phyloP scores from a whole-genome alignment of 1,140 invertebrate genomes.

The Drosophila bocki region DNA sequence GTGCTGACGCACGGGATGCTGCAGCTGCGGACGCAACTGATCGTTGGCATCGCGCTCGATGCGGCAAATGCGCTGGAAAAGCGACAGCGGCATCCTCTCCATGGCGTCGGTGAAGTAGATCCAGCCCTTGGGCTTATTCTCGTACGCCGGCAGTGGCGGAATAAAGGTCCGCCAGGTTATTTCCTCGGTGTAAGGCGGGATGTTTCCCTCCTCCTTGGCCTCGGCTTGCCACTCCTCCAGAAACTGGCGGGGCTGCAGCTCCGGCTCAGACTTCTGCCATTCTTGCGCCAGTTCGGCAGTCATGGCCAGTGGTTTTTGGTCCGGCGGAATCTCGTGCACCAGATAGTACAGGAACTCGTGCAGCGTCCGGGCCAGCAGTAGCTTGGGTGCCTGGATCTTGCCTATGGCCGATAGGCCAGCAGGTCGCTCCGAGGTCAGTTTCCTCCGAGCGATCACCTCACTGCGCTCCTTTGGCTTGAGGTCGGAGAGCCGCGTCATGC shows the following conservation, averaged over 20 bases:
- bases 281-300: conserved; percentile 83
- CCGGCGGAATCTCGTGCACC: conserved; percentile 86
- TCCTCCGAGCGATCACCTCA: conserved; percentile 17
- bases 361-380: conserved; percentile 88
- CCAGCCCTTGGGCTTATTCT: conserved; percentile 89
- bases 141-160: conserved; percentile 88
- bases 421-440: not conserved
- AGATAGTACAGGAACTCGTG: conserved; percentile 91
- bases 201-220: conserved; percentile 73
- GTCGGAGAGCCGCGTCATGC: conserved; percentile 1
- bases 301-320: conserved; percentile 78
- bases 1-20: conserved; percentile 89
- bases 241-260: conserved; percentile 48
- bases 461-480: conserved; percentile 17
- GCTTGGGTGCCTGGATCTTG: conserved; percentile 87
- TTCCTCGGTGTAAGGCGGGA: conserved; percentile 85
- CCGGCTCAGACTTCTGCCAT: conserved; percentile 83
- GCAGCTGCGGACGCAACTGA: conserved; percentile 87
- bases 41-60: conserved; percentile 86
- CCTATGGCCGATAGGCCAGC: not conserved
- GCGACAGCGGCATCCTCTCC: conserved; percentile 89
- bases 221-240: conserved; percentile 82
- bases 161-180: conserved; percentile 91
- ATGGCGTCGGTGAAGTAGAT: conserved; percentile 90
- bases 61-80: conserved; percentile 90